Percentiles rank a stretch among this genome's conserved stretches.
Evolutionary conservation across 1,140 invertebrate species (phyloP).

Genomic region (Maconellicoccus hirsutus): DNA sequence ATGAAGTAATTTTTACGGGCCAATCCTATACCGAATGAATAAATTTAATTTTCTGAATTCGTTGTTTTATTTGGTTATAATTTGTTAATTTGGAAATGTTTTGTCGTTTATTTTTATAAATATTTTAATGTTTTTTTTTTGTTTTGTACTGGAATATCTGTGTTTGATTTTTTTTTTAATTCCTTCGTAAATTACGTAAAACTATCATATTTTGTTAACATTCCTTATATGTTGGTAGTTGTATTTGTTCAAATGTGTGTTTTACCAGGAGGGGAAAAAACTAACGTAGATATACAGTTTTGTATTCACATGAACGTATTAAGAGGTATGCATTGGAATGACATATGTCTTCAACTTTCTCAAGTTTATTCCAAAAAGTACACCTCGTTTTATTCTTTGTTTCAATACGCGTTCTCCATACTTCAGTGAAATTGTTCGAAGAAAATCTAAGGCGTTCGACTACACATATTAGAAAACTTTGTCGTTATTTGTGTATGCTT

Average conservation of each 20-base stretch:
- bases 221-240: background rate
- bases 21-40: background rate
- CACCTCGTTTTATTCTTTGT: no score
- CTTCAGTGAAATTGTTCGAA: no score
- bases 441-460: no score
- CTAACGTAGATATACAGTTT: background rate
- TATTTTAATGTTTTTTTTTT: background rate
- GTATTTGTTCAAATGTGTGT: background rate
- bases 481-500: no score
- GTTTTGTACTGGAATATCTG: background rate
- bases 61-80: background rate
- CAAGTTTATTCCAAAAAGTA: no score
- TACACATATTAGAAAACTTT: no score
- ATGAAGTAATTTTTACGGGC: background rate
- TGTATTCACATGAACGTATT: background rate
- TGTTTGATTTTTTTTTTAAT: constrained; percentile 3
- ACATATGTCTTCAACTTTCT: no score
- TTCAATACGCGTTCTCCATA: no score
- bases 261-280: background rate
- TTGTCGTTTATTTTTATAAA: constrained; percentile 1
- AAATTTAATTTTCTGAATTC: background rate
- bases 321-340: no score
- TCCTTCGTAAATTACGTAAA: background rate
- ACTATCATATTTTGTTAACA: constrained; percentile 10
- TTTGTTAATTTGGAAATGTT: background rate